These are phyloP conservation scores for Holacanthus passer DNA, from an alignment of 2,113 vertebrate genomes.

Conservation along the genomic window DNA sequence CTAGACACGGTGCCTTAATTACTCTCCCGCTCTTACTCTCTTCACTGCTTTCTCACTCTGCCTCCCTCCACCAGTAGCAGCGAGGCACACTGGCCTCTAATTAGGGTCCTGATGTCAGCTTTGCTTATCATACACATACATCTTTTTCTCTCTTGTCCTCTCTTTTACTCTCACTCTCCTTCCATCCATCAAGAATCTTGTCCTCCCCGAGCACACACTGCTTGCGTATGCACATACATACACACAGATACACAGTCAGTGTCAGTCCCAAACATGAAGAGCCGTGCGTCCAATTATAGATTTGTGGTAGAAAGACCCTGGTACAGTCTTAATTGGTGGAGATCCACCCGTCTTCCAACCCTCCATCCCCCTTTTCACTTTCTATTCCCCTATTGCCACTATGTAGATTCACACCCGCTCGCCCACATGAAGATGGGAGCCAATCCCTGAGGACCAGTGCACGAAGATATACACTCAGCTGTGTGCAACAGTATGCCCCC, in stretches of 20 bases:
- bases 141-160: conserved; percentile 36
- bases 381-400: conserved; percentile 7
- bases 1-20: conserved; percentile 50
- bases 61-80: conserved; percentile 38
- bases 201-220: conserved; percentile 21
- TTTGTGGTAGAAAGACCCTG: conserved; percentile 8
- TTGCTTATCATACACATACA: conserved; percentile 66
- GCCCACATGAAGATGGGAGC: conserved; percentile 42
- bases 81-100: conserved; percentile 63
- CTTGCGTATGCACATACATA: neutral
- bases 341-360: conserved; percentile 26
- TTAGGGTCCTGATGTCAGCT: conserved; percentile 74
- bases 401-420: conserved; percentile 58
- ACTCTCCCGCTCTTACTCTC: conserved; percentile 39
- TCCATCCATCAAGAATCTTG: conserved; percentile 50
- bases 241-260: neutral
- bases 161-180: conserved; percentile 23
- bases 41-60: conserved; percentile 14
- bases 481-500: conserved; percentile 2
- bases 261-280: neutral
- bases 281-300: conserved; percentile 47
- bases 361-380: neutral
- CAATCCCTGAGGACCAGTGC: conserved; percentile 22
- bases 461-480: conserved; percentile 7
- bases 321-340: conserved; percentile 59